Percentiles rank a stretch among this genome's conserved stretches.
phyloP scores from a whole-genome alignment of 2,888 invertebrate genomes.

The Tipula unca region DNA sequence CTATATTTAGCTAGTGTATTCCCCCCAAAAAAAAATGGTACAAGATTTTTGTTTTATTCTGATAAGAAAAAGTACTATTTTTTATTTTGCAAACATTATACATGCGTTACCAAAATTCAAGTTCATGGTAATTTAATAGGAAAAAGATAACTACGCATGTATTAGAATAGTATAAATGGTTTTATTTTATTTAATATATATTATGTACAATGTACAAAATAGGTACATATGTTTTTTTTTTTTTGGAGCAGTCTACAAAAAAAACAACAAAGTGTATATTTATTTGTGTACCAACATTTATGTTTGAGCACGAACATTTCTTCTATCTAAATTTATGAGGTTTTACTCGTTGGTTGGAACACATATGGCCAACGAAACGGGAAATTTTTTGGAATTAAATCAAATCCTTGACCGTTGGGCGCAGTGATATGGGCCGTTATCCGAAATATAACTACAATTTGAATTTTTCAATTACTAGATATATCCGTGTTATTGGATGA shows the following conservation, averaged over 20 bases:
- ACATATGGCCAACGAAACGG: too few species aligned
- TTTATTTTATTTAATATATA: neutral
- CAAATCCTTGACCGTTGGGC: too few species aligned
- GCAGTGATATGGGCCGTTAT: too few species aligned
- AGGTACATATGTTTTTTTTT: neutral
- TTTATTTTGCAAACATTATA: neutral
- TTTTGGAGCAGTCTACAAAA: neutral
- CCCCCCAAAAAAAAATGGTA: neutral
- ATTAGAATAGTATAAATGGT: neutral
- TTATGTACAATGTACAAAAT: too few species aligned
- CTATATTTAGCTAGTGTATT: neutral
- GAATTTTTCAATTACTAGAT: too few species aligned
- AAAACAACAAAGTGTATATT: neutral
- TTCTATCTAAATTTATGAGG: too few species aligned
- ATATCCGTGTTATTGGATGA: too few species aligned
- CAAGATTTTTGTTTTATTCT: neutral
- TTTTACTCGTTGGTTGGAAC: too few species aligned
- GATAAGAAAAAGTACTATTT: neutral
- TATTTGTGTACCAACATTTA: neutral
- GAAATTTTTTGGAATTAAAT: too few species aligned
- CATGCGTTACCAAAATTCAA: neutral
- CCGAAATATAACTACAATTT: too few species aligned
- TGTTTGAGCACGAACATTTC: neutral
- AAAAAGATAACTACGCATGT: neutral
- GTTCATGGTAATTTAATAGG: neutral